phyloP scores from a whole-genome alignment of 2,797 vertebrate genomes.

The Novumbra hubbsi region DNA sequence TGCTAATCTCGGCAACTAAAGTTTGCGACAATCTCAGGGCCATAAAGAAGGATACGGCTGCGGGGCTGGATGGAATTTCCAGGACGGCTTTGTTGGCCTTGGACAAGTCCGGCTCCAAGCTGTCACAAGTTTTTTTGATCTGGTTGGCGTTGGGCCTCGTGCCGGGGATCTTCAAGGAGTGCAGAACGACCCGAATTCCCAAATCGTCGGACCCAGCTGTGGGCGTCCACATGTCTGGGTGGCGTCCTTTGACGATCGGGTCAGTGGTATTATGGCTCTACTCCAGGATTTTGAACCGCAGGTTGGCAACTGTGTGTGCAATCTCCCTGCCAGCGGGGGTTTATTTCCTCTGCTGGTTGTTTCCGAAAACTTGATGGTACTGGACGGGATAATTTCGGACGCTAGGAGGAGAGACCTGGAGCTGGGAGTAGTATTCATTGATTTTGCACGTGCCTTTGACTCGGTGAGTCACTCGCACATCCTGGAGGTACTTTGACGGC shows the following conservation, averaged over 20 bases:
- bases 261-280: slow-evolving; percentile 16
- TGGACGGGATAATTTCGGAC: neutral
- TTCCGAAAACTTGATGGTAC: slow-evolving; percentile 14
- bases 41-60: neutral
- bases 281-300: neutral
- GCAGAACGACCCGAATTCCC: neutral
- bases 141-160: slow-evolving; percentile 12
- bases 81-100: neutral
- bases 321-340: slow-evolving; percentile 13
- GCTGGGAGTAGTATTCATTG: slow-evolving; percentile 1
- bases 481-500: neutral
- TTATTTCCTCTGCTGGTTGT: slow-evolving; percentile 12
- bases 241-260: slow-evolving; percentile 2
- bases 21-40: neutral
- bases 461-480: slow-evolving; percentile 13
- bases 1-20: neutral
- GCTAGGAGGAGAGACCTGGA: neutral
- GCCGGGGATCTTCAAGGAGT: neutral
- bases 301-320: neutral
- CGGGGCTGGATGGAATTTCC: slow-evolving; percentile 4
- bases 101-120: neutral
- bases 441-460: slow-evolving; percentile 14
- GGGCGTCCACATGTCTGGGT: neutral
- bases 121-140: neutral
- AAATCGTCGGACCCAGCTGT: neutral